Evolutionary conservation across 2,888 invertebrate species (phyloP).

Genomic region (Drosophila diplacantha): DNA sequence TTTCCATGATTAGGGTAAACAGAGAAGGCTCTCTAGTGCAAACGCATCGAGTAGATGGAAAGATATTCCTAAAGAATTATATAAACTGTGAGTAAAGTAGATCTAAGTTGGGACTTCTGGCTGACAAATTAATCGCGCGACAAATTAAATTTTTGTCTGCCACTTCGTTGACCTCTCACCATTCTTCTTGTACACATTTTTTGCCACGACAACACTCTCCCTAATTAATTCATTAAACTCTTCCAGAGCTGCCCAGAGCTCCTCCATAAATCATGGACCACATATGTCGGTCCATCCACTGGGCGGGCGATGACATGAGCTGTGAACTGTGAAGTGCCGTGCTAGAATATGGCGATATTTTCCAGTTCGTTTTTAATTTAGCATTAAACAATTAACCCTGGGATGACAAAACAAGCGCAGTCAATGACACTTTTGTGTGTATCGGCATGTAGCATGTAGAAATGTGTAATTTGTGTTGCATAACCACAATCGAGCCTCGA

Average conservation of each 20-base stretch:
- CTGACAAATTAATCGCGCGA: background rate
- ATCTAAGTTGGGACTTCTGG: background rate
- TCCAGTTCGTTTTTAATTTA: slow-evolving; percentile 43
- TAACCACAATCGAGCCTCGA: slow-evolving; percentile 42
- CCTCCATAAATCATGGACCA: slow-evolving; percentile 41
- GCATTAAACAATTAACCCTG: slow-evolving; percentile 65
- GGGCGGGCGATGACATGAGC: slow-evolving; percentile 47
- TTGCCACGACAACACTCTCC: slow-evolving; percentile 3
- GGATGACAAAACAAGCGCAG: slow-evolving; percentile 40
- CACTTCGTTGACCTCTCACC: slow-evolving; percentile 33
- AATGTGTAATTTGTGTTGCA: slow-evolving; percentile 48
- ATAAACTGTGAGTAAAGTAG: background rate
- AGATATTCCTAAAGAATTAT: background rate
- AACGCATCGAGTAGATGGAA: slow-evolving; percentile 13
- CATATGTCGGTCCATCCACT: slow-evolving; percentile 23
- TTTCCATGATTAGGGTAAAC: slow-evolving; percentile 27
- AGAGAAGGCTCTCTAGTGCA: slow-evolving; percentile 1
- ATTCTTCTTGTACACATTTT: background rate
- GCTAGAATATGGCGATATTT: slow-evolving; percentile 48
- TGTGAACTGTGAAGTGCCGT: slow-evolving; percentile 57
- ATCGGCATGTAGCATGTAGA: background rate
- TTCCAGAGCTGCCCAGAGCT: slow-evolving; percentile 12
- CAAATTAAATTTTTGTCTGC: slow-evolving; percentile 29
- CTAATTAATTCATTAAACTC: slow-evolving; percentile 40
- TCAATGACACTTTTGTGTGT: slow-evolving; percentile 52